A percentile compares a stretch with the other conserved stretches of the same genome.
Conservation (phyloP, 2,113 vertebrate species). For the Cephalopterus ornatus region DNA sequence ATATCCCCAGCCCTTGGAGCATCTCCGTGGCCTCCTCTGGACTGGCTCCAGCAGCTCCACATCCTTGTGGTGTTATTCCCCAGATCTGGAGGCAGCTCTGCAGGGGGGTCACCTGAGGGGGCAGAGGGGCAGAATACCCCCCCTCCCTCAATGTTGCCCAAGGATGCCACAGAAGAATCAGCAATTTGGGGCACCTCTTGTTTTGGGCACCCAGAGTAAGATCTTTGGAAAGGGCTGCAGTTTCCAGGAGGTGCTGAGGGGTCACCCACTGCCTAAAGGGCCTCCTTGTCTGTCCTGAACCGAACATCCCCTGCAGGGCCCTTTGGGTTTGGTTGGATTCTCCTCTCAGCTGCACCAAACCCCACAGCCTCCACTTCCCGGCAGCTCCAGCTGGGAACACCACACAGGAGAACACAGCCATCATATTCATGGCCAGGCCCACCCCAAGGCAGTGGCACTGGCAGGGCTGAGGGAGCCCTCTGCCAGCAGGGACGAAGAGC, state of each 20-base stretch:
- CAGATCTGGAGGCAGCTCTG: not conserved
- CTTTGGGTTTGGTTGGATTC: not conserved
- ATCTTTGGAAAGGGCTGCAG: not conserved
- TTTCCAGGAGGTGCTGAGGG: not conserved
- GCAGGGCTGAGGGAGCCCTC: not conserved
- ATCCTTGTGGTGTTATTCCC: not conserved
- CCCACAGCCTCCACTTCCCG: not conserved
- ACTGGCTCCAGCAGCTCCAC: not conserved
- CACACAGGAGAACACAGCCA: not conserved
- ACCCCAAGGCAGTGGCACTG: not conserved
- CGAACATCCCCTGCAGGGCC: not conserved
- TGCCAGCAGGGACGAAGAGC: not conserved
- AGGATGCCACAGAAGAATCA: not conserved
- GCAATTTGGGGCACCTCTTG: not conserved
- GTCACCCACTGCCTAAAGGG: not conserved
- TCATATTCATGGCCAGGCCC: not conserved
- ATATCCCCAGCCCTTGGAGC: rapidly evolving
- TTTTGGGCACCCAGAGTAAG: not conserved
- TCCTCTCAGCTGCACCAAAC: not conserved
- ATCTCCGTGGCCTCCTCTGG: not conserved
- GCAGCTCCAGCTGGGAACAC: not conserved
- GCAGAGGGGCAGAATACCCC: not conserved
- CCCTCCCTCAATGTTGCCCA: not conserved
- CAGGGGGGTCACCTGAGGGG: not conserved
- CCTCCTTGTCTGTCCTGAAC: not conserved